phyloP scores from a whole-genome alignment of 2,113 vertebrate species.

The Uria lomvia region DNA sequence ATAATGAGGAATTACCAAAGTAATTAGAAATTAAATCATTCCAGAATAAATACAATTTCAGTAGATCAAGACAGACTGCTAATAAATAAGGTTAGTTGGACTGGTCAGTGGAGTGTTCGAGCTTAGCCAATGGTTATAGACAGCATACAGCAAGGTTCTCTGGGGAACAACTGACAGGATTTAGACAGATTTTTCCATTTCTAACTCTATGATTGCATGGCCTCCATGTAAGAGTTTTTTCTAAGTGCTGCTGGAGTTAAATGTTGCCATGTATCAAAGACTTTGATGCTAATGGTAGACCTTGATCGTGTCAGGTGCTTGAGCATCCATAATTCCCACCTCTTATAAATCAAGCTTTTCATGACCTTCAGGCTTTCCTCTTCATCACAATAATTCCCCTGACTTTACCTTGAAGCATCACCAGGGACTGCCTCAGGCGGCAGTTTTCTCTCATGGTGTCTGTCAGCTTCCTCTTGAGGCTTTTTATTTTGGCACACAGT shows the following conservation, averaged over 20 bases:
- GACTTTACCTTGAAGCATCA: conserved; percentile 76
- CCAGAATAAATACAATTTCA: neutral
- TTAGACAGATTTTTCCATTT: neutral
- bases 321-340: neutral
- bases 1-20: neutral
- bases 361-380: neutral
- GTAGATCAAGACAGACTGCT: neutral
- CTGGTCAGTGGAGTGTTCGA: neutral
- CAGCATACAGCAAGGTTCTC: neutral
- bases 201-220: neutral
- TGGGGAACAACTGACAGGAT: neutral
- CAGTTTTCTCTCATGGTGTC: conserved; percentile 73
- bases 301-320: neutral
- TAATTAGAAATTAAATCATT: neutral
- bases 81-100: neutral
- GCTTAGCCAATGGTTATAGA: neutral
- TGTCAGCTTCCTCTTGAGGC: conserved; percentile 71
- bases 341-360: conserved; percentile 18
- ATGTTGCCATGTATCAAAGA: neutral
- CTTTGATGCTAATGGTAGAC: neutral
- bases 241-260: neutral
- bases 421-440: conserved; percentile 73
- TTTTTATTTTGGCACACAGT: conserved; percentile 72
- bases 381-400: neutral
- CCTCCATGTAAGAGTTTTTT: neutral